phyloP scores from a whole-genome alignment of 2,113 vertebrate species.

The Triplophysa tibetana region DNA sequence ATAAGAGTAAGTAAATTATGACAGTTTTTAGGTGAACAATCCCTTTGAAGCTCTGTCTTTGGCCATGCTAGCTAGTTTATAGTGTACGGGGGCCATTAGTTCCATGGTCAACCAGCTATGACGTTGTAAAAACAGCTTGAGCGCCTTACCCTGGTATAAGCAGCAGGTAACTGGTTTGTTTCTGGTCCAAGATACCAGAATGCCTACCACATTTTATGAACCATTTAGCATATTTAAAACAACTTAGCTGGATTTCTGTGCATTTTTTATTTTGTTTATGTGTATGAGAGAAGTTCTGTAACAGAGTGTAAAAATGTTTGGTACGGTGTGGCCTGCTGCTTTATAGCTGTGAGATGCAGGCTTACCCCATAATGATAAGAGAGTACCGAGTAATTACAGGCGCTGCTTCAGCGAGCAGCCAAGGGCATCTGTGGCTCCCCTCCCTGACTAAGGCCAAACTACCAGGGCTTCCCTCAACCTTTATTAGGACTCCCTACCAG shows the following conservation, averaged over 20 bases:
- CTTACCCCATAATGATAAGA: constrained; percentile 65
- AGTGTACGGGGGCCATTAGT: not conserved
- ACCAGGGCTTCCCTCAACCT: constrained; percentile 60
- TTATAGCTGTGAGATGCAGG: constrained; percentile 54
- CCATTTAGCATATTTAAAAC: too few relatives aligned
- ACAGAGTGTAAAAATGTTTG: constrained; percentile 12
- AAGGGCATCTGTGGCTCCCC: constrained; percentile 76
- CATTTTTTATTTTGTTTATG: not conserved
- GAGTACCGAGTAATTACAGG: constrained; percentile 71
- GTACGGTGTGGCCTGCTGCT: constrained; percentile 17
- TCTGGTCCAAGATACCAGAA: not conserved
- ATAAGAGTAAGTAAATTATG: too few relatives aligned
- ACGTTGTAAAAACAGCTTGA: not conserved
- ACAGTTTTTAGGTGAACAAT: too few relatives aligned
- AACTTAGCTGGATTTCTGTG: too few relatives aligned
- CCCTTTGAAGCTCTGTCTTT: too few relatives aligned
- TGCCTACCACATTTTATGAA: too few relatives aligned
- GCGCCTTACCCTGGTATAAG: not conserved
- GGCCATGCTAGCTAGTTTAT: not conserved
- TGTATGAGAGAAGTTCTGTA: not conserved
- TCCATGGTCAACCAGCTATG: not conserved
- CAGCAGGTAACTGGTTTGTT: not conserved
- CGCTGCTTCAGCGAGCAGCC: constrained; percentile 67
- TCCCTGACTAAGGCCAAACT: constrained; percentile 53
- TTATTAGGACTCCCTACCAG: constrained; percentile 61